Base-by-base conservation (phyloP, 2,888 invertebrate species). In the Cosmia trapezina region DNA sequence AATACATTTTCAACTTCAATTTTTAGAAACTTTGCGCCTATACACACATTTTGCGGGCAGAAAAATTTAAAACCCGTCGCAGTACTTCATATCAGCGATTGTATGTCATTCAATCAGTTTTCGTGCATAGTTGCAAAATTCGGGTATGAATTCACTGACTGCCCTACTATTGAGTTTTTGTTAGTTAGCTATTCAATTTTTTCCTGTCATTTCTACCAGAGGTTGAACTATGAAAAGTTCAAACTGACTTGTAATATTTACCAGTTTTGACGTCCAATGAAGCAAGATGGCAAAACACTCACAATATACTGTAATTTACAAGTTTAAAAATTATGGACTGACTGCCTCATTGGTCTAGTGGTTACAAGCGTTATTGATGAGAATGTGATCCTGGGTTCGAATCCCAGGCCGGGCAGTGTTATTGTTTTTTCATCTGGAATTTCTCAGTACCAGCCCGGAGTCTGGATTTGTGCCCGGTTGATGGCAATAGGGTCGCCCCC, bases 81-180 rank as follows among this genome's bases (percentile, higher is more conserved):
- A 19, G 28, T 60, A n/a, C 22, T 57, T 80, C 60, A 65, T 65
- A 75, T 54, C 69, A 64, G 47, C 69, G 53, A 22, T 62, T 45
- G 56, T 22, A 56, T 49, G 64, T 41, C 78, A 78, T 75, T 75
- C 80, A 78, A 66, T 80, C 80, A 51, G 47, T 62, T 75, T 75
- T 70, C 19, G 33, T 56, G 70, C 70, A 65, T 47, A 49, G 75
- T 80, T 74, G 64, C 60, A 28, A 62, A 62, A 75, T 57, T 37
- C 43, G 22, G 43, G 56, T 53, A 33, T 61, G 53, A 69, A 69
- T 69, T 54, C 45, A 65, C n/a, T 68, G 33, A 43, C 19, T 57
- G 22, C 2, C 9, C 3, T 1, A n/a, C 28, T 8, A 41, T 60
- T 68, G 49, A 7, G 12, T 57, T 61, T 60, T 56, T 56, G 68